These are phyloP conservation scores for Hyaena hyaena DNA, from an alignment of 2,113 vertebrate genomes.

Conservation along the genomic window DNA sequence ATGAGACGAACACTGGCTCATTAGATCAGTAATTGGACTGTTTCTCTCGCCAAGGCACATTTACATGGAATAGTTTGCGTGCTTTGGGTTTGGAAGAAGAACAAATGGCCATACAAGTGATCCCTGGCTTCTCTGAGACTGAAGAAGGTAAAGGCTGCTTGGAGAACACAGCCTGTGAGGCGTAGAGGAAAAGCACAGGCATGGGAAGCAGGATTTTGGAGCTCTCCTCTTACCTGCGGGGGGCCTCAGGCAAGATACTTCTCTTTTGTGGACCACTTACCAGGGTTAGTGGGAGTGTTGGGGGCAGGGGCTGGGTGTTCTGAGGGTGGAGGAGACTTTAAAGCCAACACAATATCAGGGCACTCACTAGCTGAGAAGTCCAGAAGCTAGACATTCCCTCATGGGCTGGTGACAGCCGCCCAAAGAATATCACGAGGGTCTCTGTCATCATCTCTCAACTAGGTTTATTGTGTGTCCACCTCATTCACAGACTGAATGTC, in stretches of 20 bases:
- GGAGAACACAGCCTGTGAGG: neutral
- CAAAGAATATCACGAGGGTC: neutral
- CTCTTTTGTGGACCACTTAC: neutral
- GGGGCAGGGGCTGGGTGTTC: neutral
- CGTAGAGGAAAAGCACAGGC: rapidly evolving
- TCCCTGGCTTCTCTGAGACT: neutral
- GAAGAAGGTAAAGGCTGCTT: neutral
- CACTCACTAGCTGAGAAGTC: neutral
- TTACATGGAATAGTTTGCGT: constrained; percentile 65
- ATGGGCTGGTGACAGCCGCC: neutral
- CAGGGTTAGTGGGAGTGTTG: neutral
- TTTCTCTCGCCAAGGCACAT: constrained; percentile 74
- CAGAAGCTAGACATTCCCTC: neutral
- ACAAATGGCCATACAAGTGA: neutral
- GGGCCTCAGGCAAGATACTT: neutral
- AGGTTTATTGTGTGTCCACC: neutral
- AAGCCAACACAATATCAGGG: neutral
- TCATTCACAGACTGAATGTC: neutral
- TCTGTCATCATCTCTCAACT: neutral
- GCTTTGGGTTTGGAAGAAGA: constrained; percentile 70
- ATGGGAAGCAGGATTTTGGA: neutral
- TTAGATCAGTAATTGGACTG: constrained; percentile 82
- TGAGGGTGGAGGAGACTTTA: too few relatives aligned
- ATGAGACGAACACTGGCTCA: constrained; percentile 78
- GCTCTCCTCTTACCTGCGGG: neutral